phyloP scores from a whole-genome alignment of 2,797 vertebrate genomes.

The Coregonus sp. region DNA sequence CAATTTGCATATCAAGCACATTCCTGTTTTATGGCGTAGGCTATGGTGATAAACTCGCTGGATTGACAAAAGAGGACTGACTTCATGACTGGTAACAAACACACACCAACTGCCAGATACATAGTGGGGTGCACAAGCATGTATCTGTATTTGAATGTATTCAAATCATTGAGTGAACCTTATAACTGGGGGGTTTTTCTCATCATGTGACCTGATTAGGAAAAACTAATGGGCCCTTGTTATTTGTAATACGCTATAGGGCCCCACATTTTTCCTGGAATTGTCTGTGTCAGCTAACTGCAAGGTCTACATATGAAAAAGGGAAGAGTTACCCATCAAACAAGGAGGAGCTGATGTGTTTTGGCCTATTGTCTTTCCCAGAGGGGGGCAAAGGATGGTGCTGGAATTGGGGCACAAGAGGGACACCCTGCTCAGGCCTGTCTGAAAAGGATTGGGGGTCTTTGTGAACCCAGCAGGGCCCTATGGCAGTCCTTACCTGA shows the following conservation, averaged over 20 bases:
- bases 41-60: conserved; percentile 21
- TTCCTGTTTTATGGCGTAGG: conserved; percentile 39
- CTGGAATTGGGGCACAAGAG: not conserved
- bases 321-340: too few relatives aligned
- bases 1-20: conserved; percentile 49
- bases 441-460: conserved; percentile 4
- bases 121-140: not conserved
- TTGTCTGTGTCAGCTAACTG: not conserved
- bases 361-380: too few relatives aligned
- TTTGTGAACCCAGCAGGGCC: not conserved
- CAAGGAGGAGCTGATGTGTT: too few relatives aligned
- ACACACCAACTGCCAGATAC: not conserved
- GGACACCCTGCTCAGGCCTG: conserved; percentile 1
- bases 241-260: not conserved
- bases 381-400: too few relatives aligned
- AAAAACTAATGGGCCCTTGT: not conserved
- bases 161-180: not conserved
- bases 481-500: conserved; percentile 5
- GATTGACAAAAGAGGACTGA: not conserved
- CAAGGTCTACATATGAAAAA: not conserved
- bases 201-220: not conserved
- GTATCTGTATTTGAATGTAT: not conserved
- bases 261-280: not conserved
- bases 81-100: conserved; percentile 1
- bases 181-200: not conserved